Conservation (phyloP, 2,888 invertebrate species). For the Anthrax anthrax region DNA sequence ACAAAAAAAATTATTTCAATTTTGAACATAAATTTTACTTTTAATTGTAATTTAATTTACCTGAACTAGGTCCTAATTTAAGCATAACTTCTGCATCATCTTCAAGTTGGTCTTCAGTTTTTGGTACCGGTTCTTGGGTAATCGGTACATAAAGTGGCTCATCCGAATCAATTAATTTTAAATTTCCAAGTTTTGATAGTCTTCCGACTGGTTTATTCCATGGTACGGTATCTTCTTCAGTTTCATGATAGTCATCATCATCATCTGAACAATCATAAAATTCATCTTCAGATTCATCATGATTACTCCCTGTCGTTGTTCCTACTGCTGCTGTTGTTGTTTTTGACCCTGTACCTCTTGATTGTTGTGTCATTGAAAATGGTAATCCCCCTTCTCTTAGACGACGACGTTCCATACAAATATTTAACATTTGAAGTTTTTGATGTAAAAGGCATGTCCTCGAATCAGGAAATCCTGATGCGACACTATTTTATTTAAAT, state of each 20-base stretch:
- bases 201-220: constrained; percentile 51
- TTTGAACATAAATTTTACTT: neutral
- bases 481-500: neutral
- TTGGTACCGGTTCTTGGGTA: constrained; percentile 86
- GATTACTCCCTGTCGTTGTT: neutral
- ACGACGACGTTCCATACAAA: constrained; percentile 54
- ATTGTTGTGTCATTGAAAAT: constrained; percentile 13
- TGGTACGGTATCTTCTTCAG: constrained; percentile 16
- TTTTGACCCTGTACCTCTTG: constrained; percentile 14
- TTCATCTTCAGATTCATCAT: constrained; percentile 41
- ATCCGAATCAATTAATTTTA: constrained; percentile 51
- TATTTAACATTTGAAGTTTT: constrained; percentile 79
- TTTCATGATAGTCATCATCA: constrained; percentile 33
- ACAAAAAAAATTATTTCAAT: neutral
- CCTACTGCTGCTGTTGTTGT: neutral
- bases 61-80: constrained; percentile 69
- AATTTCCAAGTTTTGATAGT: constrained; percentile 48
- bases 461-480: constrained; percentile 63
- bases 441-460: constrained; percentile 85
- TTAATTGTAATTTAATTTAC: constrained; percentile 11
- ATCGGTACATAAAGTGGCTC: constrained; percentile 65
- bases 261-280: constrained; percentile 68
- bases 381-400: constrained; percentile 36
- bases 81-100: constrained; percentile 85
- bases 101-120: constrained; percentile 93